Evolutionary conservation across 2,113 vertebrate genomes (phyloP).

Genomic region (rabbit (Oryctolagus cuniculus)): mOryCun1.1 NC_091432.1:88448001-88448500

Average conservation of each 20-base stretch:
- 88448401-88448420: background rate
- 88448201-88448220: background rate
- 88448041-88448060: background rate
- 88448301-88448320: background rate
- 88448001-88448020: background rate
- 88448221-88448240: background rate
- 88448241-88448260: background rate
- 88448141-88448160: background rate
- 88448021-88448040: background rate
- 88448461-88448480: background rate
- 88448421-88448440: rapidly evolving
- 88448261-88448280: background rate
- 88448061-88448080: background rate
- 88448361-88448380: too few species aligned
- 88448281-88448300: background rate
- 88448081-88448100: background rate
- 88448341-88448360: background rate
- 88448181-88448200: background rate
- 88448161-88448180: background rate
- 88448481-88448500: background rate
- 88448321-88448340: background rate
- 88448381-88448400: too few species aligned
- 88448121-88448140: background rate
- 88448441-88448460: background rate
- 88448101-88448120: background rate